phyloP scores from a whole-genome alignment of 2,113 vertebrate species.

The Uropsilus gracilis region DNA sequence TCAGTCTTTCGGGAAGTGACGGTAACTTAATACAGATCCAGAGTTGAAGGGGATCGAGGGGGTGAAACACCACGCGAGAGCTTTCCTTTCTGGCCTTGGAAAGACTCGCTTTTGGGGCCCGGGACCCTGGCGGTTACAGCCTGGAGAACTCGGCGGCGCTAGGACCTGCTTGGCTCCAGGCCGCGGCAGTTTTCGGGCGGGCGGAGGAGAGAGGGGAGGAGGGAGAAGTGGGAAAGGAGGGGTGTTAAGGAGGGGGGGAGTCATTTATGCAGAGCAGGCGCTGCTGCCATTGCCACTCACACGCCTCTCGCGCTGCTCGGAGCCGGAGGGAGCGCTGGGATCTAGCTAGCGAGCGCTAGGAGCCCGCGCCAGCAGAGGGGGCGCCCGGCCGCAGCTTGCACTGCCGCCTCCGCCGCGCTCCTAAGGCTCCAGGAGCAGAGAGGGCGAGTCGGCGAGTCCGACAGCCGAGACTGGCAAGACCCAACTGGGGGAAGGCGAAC shows the following conservation, averaged over 20 bases:
- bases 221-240: conserved; percentile 66
- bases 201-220: conserved; percentile 64
- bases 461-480: conserved; percentile 7
- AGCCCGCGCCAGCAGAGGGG: conserved; percentile 74
- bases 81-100: not conserved
- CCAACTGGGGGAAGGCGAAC: conserved; percentile 62
- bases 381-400: conserved; percentile 73
- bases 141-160: conserved; percentile 57
- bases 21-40: not conserved
- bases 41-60: not conserved
- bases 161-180: conserved; percentile 71
- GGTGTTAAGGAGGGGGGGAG: conserved; percentile 59
- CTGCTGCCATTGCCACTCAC: conserved; percentile 80
- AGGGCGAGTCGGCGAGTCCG: conserved; percentile 45
- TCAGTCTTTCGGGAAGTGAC: not conserved
- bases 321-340: conserved; percentile 45
- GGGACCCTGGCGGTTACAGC: not conserved
- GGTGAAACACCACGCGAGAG: not conserved
- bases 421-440: conserved; percentile 54
- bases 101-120: not conserved
- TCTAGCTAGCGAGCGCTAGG: conserved; percentile 12
- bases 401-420: conserved; percentile 26
- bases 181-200: conserved; percentile 52
- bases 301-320: conserved; percentile 66
- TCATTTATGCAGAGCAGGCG: conserved; percentile 80